These are phyloP conservation scores for Saguinus midas DNA, from an alignment of 2,113 vertebrate species.

Conservation along the genomic window DNA sequence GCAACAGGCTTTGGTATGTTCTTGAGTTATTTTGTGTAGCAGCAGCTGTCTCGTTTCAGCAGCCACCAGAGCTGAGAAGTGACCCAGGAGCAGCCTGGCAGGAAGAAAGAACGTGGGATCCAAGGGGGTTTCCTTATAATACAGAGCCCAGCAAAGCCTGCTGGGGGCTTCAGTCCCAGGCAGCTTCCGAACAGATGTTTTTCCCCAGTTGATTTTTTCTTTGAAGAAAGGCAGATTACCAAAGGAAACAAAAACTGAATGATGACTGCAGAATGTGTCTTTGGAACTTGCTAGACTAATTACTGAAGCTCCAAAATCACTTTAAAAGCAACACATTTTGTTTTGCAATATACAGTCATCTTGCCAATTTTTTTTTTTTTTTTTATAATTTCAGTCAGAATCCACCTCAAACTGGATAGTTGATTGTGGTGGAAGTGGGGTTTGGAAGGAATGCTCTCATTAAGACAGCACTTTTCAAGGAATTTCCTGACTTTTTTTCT, in stretches of 20 bases:
- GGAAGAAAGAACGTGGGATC: neutral
- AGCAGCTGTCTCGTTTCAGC: conserved; percentile 76
- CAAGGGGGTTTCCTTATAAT: neutral
- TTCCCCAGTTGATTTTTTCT: conserved; percentile 23
- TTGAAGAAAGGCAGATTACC: conserved; percentile 44
- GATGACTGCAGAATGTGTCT: conserved; percentile 83
- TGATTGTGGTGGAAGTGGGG: neutral
- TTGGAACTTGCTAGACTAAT: conserved; percentile 87
- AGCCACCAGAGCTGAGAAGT: conserved; percentile 58
- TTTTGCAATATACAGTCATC: conserved; percentile 86
- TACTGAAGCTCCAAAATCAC: conserved; percentile 86
- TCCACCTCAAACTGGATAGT: conserved; percentile 74
- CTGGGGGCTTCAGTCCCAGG: neutral
- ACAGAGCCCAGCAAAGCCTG: neutral
- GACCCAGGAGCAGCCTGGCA: conserved; percentile 59
- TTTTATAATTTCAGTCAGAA: conserved; percentile 77
- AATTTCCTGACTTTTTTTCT: conserved; percentile 33
- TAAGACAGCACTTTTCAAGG: conserved; percentile 42
- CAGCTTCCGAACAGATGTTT: conserved; percentile 75
- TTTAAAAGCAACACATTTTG: conserved; percentile 88
- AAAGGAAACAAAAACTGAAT: conserved; percentile 73
- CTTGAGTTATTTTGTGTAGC: conserved; percentile 76
- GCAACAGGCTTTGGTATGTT: conserved; percentile 68
- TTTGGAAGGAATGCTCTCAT: neutral
- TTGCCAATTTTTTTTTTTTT: conserved; percentile 80